These are phyloP conservation scores for Ochotona princeps DNA, from an alignment of 2,113 vertebrate species.

Conservation along the genomic window DNA sequence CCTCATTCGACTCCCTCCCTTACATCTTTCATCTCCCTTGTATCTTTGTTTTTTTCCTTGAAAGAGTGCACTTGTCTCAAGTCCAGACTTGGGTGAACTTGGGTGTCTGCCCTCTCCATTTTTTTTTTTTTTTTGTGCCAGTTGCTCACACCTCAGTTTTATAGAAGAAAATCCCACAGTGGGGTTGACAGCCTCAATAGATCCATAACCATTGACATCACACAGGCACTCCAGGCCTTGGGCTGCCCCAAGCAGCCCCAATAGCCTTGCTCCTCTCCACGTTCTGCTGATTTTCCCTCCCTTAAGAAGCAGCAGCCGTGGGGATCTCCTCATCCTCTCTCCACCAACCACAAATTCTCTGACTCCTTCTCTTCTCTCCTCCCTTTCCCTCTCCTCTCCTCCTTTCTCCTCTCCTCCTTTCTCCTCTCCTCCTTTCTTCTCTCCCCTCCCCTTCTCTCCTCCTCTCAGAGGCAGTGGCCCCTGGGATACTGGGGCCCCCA, in stretches of 20 bases:
- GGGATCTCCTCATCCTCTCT: not conserved
- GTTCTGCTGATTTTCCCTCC: not conserved
- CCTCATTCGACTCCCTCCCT: fast-evolving
- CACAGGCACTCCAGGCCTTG: not conserved
- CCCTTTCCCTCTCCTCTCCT: not conserved
- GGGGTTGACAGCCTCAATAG: not conserved
- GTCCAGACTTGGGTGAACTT: not conserved
- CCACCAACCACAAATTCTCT: not conserved
- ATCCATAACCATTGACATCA: fast-evolving
- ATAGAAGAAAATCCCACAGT: too few relatives aligned
- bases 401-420: not conserved
- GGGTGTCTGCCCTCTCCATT: too few relatives aligned
- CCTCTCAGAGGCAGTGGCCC: not conserved
- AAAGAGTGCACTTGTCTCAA: too few relatives aligned
- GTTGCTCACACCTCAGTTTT: not conserved
- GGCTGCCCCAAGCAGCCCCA: not conserved
- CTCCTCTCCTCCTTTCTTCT: not conserved
- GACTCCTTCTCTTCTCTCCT: too few relatives aligned
- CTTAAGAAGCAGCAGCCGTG: not conserved
- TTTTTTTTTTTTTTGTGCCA: fast-evolving
- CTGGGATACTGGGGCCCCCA: fast-evolving
- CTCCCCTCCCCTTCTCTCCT: not conserved
- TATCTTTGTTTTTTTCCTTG: too few relatives aligned
- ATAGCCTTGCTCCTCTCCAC: not conserved
- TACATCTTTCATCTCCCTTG: not conserved